Conservation (phyloP, 1,140 invertebrate species). For the Drosophila subobscura region DNA sequence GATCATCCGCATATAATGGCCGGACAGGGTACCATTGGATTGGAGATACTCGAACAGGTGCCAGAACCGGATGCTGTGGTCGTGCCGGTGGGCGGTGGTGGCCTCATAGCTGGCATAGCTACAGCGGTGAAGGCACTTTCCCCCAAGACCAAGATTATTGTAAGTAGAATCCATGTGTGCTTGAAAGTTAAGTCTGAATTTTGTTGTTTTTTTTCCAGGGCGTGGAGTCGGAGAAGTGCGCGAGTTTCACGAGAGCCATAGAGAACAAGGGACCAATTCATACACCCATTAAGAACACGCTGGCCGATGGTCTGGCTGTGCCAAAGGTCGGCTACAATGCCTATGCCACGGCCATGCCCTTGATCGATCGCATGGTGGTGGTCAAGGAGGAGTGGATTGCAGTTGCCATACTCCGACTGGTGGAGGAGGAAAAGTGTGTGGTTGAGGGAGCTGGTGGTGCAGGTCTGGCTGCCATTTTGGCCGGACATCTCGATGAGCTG, state of each 20-base stretch:
- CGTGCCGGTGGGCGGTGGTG: constrained; percentile 95
- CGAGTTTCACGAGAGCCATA: constrained; percentile 91
- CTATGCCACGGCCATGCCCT: constrained; percentile 89
- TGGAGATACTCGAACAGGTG: constrained; percentile 95
- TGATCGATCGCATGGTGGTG: constrained; percentile 93
- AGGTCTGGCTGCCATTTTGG: constrained; percentile 93
- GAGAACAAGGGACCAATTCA: constrained; percentile 88
- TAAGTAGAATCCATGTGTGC: constrained; percentile 74
- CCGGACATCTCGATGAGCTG: constrained; percentile 92
- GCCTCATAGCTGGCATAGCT: constrained; percentile 94
- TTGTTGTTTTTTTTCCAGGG: constrained; percentile 86
- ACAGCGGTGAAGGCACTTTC: constrained; percentile 93
- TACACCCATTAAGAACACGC: constrained; percentile 89
- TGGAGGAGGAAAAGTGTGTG: constrained; percentile 96
- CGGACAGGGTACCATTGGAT: constrained; percentile 95
- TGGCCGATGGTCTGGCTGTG: constrained; percentile 96
- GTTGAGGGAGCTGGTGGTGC: constrained; percentile 96
- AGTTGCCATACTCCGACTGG: constrained; percentile 92
- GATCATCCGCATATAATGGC: constrained; percentile 97
- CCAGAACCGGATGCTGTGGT: constrained; percentile 90
- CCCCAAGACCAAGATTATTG: constrained; percentile 90
- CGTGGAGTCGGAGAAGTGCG: constrained; percentile 95
- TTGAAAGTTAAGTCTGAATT: no score
- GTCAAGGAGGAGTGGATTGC: constrained; percentile 95
- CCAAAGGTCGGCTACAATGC: constrained; percentile 95